Evolutionary conservation across 2,888 invertebrate species (phyloP), one percentile per base, ranked within the genome.

Genomic region (Masnerella sp.): DNA sequence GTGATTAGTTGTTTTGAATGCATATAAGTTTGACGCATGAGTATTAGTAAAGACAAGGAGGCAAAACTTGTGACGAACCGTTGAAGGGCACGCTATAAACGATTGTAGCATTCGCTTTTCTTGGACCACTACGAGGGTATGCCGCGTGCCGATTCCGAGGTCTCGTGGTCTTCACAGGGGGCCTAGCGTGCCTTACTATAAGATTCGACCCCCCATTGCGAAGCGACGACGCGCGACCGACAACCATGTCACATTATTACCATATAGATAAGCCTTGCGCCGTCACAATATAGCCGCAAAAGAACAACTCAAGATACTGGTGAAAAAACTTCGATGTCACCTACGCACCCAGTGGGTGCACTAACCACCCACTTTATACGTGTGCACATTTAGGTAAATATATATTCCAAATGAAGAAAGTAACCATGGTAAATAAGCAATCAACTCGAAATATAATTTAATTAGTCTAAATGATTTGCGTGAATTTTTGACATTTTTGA

Each of bases 201-300:
- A 82, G 84, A 85, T 82, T 82, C 80, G 85, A 80, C 85, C 86
- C 85, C 86, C 86, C 78, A 86, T 82, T 79, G 86, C 76, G 86
- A 85, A 78, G 80, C 84, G 85, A 85, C 86, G 86, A 86, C 85
- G 84, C 84, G 85, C 84, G 82, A 85, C 85, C 86, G 85, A 85
- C 86, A 85, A 85, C 85, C 86, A 86, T 84, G 86, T 86, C 86
- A 86, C 81, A 82, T 82, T 82, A 82, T 82, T 75, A 85, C 85
- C 85, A 85, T 85, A 85, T 84, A 82, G 83, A 83, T 84, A 83
- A 83, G 80, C 78, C 79, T 77, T 81, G 82, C 81, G 81, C 83
- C 85, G 85, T 84, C 85, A 85, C 84, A 84, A 85, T 84, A 85
- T 81, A 74, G 73, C 65, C 75, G 38, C 75, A 65, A 75, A 52